Evolutionary conservation across 2,888 invertebrate genomes (phyloP), one percentile per base, ranked within the genome.

Genomic region (Zhengitettix transpicula): DNA sequence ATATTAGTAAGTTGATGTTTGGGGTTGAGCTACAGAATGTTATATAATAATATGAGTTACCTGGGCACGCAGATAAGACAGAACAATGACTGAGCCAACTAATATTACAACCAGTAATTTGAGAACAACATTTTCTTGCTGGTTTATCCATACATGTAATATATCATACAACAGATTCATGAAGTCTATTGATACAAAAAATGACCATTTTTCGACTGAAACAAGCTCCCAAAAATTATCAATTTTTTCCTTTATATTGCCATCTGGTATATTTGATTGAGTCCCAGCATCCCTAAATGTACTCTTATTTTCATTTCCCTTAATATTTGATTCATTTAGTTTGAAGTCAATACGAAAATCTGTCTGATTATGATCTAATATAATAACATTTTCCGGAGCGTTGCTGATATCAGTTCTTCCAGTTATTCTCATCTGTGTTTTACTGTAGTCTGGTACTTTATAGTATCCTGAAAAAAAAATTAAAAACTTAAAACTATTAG

Each of bases 11-110:
- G 2, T 28, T 28, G 7, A 28, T 28, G 7, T 7, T 28, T 28
- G 28, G 28, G 7, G 7, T 5, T 28, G 7, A 28, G 28, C 28
- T 28, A 28, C 28, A 28, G 7, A 28, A 2, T 28, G 7, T 28
- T 28, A 28, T 28, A 7, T 28, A 7, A 28, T 28, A 28, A 28
- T 28, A 28, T 28, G 2, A 28, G 28, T 75, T 69, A 84, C 85
- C 74, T 87, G 84, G 71, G 82, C 81, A 68, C 83, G 79, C 52
- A 86, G 77, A 69, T 87, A 87, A 84, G 84, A 87, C 70, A 85
- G 83, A 81, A 87, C 81, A 61, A 87, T 76, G 60, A 87, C 82
- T 63, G 83, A 77, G 55, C 85, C 82, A 42, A 82, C 77, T 55
- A 87, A 74, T 59, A 87, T 77, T 42, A 86, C 81, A 1, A 88